A percentile compares a stretch with the other conserved stretches of the same genome.
Conservation (phyloP, 2,888 invertebrate species). For the Euphydryas editha region DNA sequence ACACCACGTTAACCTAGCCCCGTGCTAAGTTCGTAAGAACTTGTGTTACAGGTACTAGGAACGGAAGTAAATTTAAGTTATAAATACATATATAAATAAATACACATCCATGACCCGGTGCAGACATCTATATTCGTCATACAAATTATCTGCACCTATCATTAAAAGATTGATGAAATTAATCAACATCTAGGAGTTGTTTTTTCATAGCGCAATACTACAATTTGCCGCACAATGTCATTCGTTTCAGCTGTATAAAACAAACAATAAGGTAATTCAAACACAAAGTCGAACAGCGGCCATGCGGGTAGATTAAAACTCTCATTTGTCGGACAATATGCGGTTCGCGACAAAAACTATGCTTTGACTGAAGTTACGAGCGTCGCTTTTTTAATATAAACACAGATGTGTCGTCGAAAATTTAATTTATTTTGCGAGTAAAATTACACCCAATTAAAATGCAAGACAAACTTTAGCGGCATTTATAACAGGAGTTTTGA, state of each 20-base stretch:
- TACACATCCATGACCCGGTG: too few species aligned
- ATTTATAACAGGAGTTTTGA: slow-evolving; percentile 15
- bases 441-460: slow-evolving; percentile 28
- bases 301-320: slow-evolving; percentile 40
- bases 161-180: background rate
- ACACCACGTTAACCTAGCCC: too few species aligned
- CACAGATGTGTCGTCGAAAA: slow-evolving; percentile 19
- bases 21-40: too few species aligned
- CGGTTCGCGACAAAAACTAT: slow-evolving; percentile 27
- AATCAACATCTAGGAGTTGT: background rate
- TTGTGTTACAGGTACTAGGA: too few species aligned
- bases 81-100: too few species aligned
- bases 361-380: slow-evolving; percentile 36
- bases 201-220: background rate
- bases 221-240: background rate
- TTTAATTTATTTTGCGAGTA: slow-evolving; percentile 27
- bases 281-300: slow-evolving; percentile 33
- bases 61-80: too few species aligned
- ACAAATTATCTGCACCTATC: too few species aligned
- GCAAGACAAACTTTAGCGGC: slow-evolving; percentile 23
- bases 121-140: too few species aligned
- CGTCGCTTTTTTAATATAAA: slow-evolving; percentile 31
- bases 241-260: background rate
- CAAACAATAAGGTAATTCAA: slow-evolving; percentile 27
- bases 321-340: slow-evolving; percentile 28